Base-by-base conservation (phyloP, 1,140 invertebrate genomes). In the Eupristina koningsbergeri region DNA sequence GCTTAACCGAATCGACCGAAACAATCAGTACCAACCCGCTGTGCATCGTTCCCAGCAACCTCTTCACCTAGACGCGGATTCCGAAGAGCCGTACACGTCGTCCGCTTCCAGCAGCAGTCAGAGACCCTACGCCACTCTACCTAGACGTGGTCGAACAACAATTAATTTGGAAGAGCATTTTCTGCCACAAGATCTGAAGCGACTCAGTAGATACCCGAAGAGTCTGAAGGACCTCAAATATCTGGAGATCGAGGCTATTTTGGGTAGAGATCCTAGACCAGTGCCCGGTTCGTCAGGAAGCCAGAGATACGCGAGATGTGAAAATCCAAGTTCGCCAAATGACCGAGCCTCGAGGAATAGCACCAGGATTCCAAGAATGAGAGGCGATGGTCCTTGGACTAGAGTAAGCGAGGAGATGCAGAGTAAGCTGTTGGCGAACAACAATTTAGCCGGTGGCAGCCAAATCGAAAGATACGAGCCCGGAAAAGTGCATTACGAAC, bases 401-500 rank as follows among this genome's bases (percentile, higher is more conserved):
- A 5, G 22, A 31, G 82, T 47, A 39, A 82, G 85, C 15, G 81
- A 71, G 31, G 47, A 34, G n/a, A 22, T 13, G 7, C n/a, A 58
- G 47, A 81, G 0, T 9, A 45, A 84, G 84, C 29, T 84, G 15
- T 39, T 69, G 64, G 19, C 83, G 29, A 81, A 83, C 17, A 81
- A 83, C 17, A 78, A 80, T 58, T 50, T 76, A 15, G 83, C 83
- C 77, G 45, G 63, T 64, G 58, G 64, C 36, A 79, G 58, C 11
- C 85, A 86, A 26, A 85, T 79, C 5, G 87, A 87, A 34, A 89
- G 87, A 73, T 89, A 88, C 80, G 87, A 89, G 61, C 91, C 92
- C 0, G 92, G 92, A 6, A 89, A 90, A 87, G 92, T 92, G 50
- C 90, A 90, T 41, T 93, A 92, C 84, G 92, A 92, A 80, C 89